These are phyloP conservation scores for Cryptoprocta ferox DNA, from an alignment of 2,797 vertebrate species.

Conservation along the genomic window DNA sequence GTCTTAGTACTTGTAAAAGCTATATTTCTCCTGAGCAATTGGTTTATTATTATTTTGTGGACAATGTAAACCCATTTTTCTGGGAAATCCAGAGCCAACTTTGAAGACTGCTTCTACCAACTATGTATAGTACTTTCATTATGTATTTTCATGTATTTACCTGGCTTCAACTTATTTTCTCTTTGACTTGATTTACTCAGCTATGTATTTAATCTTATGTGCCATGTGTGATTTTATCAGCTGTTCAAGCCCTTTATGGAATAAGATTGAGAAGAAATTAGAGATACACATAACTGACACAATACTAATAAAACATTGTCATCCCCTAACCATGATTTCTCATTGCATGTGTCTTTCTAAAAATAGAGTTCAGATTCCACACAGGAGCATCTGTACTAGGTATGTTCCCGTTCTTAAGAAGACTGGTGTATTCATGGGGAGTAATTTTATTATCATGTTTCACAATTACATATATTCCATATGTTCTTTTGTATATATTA, in stretches of 20 bases:
- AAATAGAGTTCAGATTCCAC: background rate
- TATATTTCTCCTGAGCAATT: constrained; percentile 1
- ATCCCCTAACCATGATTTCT: constrained; percentile 18
- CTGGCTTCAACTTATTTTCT: background rate
- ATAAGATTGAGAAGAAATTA: constrained; percentile 37
- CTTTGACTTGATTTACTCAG: constrained; percentile 46
- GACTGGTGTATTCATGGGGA: no score
- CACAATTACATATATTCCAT: no score
- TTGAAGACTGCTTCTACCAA: constrained; percentile 6
- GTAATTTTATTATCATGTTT: no score
- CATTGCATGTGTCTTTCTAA: background rate
- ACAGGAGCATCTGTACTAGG: no score
- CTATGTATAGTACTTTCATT: background rate
- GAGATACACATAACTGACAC: background rate
- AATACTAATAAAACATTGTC: background rate
- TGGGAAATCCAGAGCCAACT: constrained; percentile 38
- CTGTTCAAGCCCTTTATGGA: background rate
- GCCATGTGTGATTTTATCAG: constrained; percentile 26
- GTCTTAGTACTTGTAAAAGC: constrained; percentile 3
- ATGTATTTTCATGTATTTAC: constrained; percentile 3
- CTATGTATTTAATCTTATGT: constrained; percentile 26
- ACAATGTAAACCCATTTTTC: constrained; percentile 1
- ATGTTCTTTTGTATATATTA: no score
- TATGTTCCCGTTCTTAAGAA: no score
- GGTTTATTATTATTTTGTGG: background rate